Evolutionary conservation across 2,113 vertebrate species (phyloP), one percentile per base, ranked within the genome.

Genomic region (Galbula dea): DNA sequence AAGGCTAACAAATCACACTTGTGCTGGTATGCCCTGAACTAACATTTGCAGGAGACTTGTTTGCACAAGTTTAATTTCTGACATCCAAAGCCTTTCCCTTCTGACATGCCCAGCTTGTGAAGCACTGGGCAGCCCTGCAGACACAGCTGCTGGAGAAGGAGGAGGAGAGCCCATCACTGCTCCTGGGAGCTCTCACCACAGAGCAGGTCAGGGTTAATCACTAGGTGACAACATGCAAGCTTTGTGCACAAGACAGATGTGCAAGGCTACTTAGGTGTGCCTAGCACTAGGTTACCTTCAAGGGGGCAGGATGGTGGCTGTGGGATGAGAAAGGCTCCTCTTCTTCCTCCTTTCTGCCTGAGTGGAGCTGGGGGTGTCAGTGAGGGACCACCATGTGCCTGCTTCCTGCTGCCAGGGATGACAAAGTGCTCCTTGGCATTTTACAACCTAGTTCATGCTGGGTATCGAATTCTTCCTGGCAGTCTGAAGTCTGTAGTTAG

Each of bases 191-290:
- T 55, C 37, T 80, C 26, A 1, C n/a, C 32, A 5, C 7, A 1
- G 49, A 52, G 71, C 79, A 20, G 55, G 26, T 7, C 4, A 4
- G 61, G n/a, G 57, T 23, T 24, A 36, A 24, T 61, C 34, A 24
- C 30, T 45, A 23, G 15, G 16, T n/a, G 63, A 46, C 45, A 59
- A 23, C 30, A 32, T 12, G 43, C 34, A 6, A 57, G 41, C 32
- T 45, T 34, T 4, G 13, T 23, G 57, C 8, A 1, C 0, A 2
- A 36, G 72, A 46, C 14, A 22, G 61, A 46, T 3, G 20, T 3
- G 17, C 34, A 3, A 73, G 66, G n/a, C 30, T 39, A 16, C 59
- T 15, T 12, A 30, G 51, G 39, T 10, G 23, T 14, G 9, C 6
- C 29, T n/a, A 5, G 18, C 7, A 9, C 12, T 1, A 51, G 79